Base-by-base conservation (phyloP, 2,888 invertebrate species). In the Epiblema foenella region DNA sequence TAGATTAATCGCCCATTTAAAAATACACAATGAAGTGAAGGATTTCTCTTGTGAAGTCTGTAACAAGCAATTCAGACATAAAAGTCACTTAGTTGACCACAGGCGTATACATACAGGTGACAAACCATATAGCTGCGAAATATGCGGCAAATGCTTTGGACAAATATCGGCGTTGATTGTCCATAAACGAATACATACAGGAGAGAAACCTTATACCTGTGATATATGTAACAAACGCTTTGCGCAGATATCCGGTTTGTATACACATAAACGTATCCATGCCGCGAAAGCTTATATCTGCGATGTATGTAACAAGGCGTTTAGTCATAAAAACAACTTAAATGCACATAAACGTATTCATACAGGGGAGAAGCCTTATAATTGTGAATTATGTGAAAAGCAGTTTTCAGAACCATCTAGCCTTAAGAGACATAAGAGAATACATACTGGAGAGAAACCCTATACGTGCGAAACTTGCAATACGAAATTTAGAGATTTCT, bases 211-310 rank as follows among this genome's bases (percentile, higher is more conserved):
- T 20, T 64, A 54, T 52, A 64, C 11, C 2, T 64, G 64, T n/a
- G 54, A 52, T n/a, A n/a, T 64, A 64, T 64, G 64, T 37, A 52
- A 64, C 20, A 64, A 64, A n/a, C 20, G 10, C 2, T 64, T 64
- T n/a, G 20, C 20, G 37, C 64, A 64, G 20, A 64, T 20, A 20
- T 64, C 64, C 2, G 64, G 39, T 39, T n/a, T 64, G 20, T 20
- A 18, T 20, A 39, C 18, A 4, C 64, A 64, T 37, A 64, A 64
- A 54, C 54, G 52, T 5, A 64, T 20, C 5, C 64, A 64, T 24
- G 60, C 11, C 12, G n/a, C 46, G 0, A 60, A 49, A 60, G 24
- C 15, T 54, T 64, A 37, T 20, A 39, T 20, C 12, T 64, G 64
- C 20, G 64, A 64, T 12, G 17, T 64, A 24, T 64, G 64, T 20